Percentiles rank a stretch among this genome's conserved stretches.
phyloP scores from a whole-genome alignment of 2,888 invertebrate genomes.

The Pyralis farinalis region DNA sequence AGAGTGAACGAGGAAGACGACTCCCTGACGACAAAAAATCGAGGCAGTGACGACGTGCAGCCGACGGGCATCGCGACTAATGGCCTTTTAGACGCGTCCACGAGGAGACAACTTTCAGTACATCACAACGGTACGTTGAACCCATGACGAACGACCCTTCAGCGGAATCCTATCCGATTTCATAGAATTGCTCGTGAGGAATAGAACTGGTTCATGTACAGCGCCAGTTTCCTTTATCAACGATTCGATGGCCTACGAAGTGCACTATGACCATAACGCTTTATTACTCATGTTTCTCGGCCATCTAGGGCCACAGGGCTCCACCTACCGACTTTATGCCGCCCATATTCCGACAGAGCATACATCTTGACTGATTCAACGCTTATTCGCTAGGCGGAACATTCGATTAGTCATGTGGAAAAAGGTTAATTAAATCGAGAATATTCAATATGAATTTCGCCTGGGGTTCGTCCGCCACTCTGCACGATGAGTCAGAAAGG shows the following conservation, averaged over 20 bases:
- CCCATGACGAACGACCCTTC: conserved; percentile 15
- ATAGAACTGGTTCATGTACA: neutral
- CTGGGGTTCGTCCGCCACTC: conserved; percentile 24
- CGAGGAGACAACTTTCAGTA: conserved; percentile 39
- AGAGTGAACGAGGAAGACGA: conserved; percentile 45
- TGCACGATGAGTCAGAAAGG: conserved; percentile 51
- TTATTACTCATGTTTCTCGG: conserved; percentile 5
- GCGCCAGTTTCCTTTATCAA: neutral
- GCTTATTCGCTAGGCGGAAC: conserved; percentile 17
- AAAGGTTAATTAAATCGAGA: conserved; percentile 53
- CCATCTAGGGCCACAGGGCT: conserved; percentile 1
- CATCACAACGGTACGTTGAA: conserved; percentile 30
- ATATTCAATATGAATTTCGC: conserved; percentile 36
- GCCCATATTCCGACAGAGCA: neutral
- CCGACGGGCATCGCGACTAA: conserved; percentile 36
- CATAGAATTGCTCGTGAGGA: conserved; percentile 2
- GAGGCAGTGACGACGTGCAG: conserved; percentile 41
- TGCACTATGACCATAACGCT: conserved; percentile 1
- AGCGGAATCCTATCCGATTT: conserved; percentile 5
- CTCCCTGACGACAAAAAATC: conserved; percentile 50
- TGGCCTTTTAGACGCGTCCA: conserved; percentile 45
- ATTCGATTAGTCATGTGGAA: conserved; percentile 50
- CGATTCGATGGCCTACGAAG: neutral
- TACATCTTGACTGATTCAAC: conserved; percentile 1
- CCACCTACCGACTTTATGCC: conserved; percentile 1